Base-by-base conservation (phyloP, 2,888 invertebrate species). In the Bibio marci region DNA sequence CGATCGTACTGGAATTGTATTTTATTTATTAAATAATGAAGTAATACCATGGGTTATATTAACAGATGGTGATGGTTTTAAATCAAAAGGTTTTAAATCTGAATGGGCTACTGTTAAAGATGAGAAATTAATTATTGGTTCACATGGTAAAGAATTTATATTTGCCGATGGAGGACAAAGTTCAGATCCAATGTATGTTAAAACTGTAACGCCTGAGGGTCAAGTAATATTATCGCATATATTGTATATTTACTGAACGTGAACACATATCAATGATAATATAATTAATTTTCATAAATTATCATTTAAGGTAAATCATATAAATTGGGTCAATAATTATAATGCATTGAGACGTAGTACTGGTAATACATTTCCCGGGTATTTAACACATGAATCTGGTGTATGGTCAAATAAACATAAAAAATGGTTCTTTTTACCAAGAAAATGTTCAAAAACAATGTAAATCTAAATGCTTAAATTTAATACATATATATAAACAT, bases 21-120 rank as follows among this genome's bases (percentile, higher is more conserved):
- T 82, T 63, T 76, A 81, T 58, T 40, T 47, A 11, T 58, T 73
- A 12, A 71, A 75, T 40, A 72, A 78, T 44, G 70, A 69, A 54
- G 70, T 76, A 30, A 67, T 78, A 48, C 87, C 87, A 35, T 83
- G 86, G 87, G 62, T 85, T 11, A 70, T 97, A 43, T 63, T 98
- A 33, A 70, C 80, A 39, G 95, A 97, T 66, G 97, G 97, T 1
- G 77, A 92, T 62, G 97, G 97, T 4, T 73, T 67, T 47, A 70
- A 63, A 30, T 62, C 66, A 14, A 79, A 79, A 51, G 78, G 95
- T 4, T 94, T 92, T 55, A 98, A 98, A 58, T 77, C 85, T 4
- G 97, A 97, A 62, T 98, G 98, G 97, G 88, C 91, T 5, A 79
- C 94, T 0, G 80, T 95, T 0, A 91, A 91, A 59, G 79, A 90